A percentile compares a stretch with the other conserved stretches of the same genome.
Conservation (phyloP, 2,888 invertebrate species). For the Alloscopus bannaensis region DNA sequence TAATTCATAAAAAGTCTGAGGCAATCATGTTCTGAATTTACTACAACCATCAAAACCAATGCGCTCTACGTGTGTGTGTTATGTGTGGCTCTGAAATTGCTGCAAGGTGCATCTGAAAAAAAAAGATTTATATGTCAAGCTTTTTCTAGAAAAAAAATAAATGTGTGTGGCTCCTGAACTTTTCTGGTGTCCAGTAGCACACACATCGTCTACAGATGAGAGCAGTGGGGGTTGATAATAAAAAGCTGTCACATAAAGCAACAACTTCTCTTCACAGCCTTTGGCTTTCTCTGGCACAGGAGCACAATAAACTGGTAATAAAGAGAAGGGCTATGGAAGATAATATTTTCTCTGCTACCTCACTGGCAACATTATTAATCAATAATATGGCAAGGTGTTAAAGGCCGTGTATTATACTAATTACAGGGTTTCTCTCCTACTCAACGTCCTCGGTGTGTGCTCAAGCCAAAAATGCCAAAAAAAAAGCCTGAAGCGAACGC, state of each 20-base stretch:
- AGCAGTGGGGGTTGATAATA: slow-evolving; percentile 32
- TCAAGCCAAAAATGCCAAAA: too few species aligned
- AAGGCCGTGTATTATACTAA: slow-evolving; percentile 67
- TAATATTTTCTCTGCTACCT: too few species aligned
- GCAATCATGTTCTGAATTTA: slow-evolving; percentile 28
- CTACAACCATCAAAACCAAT: too few species aligned
- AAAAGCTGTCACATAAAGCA: slow-evolving; percentile 43
- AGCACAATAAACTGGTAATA: slow-evolving; percentile 4
- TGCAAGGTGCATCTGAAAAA: slow-evolving; percentile 24
- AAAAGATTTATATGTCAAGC: too few species aligned
- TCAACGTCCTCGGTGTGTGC: too few species aligned
- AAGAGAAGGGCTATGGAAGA: slow-evolving; percentile 24
- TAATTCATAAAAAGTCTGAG: slow-evolving; percentile 55
- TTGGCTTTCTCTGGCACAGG: slow-evolving; percentile 25
- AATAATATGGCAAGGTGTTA: slow-evolving; percentile 66
- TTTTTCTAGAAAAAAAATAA: too few species aligned
- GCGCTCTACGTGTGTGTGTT: too few species aligned
- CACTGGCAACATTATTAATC: slow-evolving; percentile 55
- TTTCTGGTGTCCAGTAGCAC: slow-evolving; percentile 34
- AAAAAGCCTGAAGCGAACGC: too few species aligned
- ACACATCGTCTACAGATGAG: neutral
- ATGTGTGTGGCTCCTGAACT: slow-evolving; percentile 44
- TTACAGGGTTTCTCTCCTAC: slow-evolving; percentile 56
- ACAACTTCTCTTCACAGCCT: slow-evolving; percentile 16
- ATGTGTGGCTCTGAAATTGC: too few species aligned